Evolutionary conservation across 2,888 invertebrate genomes (phyloP).

Genomic region (Muschampia plurimacula): DNA sequence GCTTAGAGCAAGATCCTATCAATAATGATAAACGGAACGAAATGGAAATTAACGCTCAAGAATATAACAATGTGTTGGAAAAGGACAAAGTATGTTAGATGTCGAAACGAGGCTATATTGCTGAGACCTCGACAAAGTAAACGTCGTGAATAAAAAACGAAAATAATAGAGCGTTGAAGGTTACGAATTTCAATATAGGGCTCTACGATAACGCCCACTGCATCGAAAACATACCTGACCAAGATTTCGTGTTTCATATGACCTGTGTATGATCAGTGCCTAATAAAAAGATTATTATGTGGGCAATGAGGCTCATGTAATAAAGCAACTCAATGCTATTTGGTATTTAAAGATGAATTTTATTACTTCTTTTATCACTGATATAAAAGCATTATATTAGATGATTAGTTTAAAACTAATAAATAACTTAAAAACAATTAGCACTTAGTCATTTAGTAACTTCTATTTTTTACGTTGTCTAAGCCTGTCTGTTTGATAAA

Average conservation of each 20-base stretch:
- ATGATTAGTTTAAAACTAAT: background rate
- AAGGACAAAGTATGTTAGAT: conserved; percentile 6
- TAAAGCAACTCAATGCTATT: background rate
- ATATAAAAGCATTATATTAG: background rate
- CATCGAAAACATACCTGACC: conserved; percentile 45
- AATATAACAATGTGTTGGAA: conserved; percentile 31
- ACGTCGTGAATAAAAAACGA: conserved; percentile 17
- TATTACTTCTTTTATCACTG: background rate
- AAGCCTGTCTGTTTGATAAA: conserved; percentile 3
- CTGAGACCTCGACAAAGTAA: conserved; percentile 22
- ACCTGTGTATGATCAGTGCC: conserved; percentile 35
- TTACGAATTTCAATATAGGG: conserved; percentile 25
- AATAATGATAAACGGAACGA: conserved; percentile 37
- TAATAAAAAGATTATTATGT: conserved; percentile 41
- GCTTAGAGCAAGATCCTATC: conserved; percentile 37
- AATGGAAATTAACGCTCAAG: conserved; percentile 39
- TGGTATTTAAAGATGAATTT: background rate
- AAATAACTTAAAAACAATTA: background rate
- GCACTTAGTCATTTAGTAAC: background rate
- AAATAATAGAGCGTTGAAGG: conserved; percentile 14
- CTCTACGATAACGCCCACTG: conserved; percentile 50
- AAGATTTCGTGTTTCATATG: conserved; percentile 48
- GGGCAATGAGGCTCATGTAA: conserved; percentile 17
- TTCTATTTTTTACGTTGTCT: background rate
- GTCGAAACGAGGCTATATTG: conserved; percentile 15